Base-by-base conservation (phyloP, 2,797 vertebrate species). In the Macropodus opercularis region DNA sequence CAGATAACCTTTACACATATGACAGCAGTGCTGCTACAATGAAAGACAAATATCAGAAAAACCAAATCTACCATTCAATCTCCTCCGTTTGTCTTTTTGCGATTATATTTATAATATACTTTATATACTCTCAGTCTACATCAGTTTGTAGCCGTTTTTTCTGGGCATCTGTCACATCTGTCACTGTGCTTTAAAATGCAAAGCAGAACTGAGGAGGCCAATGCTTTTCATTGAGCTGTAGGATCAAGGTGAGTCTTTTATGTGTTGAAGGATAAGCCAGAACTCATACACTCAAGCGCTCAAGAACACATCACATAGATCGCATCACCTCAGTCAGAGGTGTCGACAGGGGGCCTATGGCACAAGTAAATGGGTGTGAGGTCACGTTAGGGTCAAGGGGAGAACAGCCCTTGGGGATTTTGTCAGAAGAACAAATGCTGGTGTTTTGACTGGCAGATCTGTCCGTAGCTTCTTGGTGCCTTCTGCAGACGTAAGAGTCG, bases 1-100 rank as follows among this genome's bases (percentile, higher is more conserved):
- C 46, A 51, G 67, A 79, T 87, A 80, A 86, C 81, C 85, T 90
- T 87, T 81, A 78, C 73, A 63, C 56, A 41, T 56, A 57, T 67
- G 79, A 82, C 77, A 66, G 73, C 1, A 31, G 21, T 14, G 56
- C 44, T 59, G 69, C 75, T 77, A 80, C 75, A 75, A 39, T 67
- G 49, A 77, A 81, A 86, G 79, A 77, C 64, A 87, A 85, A 87
- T 76, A 85, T 79, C 77, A 72, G 67, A 60, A 67, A 41, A 31
- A 71, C 79, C 57, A 52, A 56, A 84, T 64, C 63, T 73, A 55
- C 72, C 42, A 46, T 69, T 66, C 40, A 44, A 64, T 70, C 67
- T 59, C 38, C 17, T 21, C 66, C 7, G 7, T 26, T 55, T 67
- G 34, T 29, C 26, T 27, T 34, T 40, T 7, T 26, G 24, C 7